These are phyloP conservation scores for Acrocephalus arundinaceus DNA, from an alignment of 2,113 vertebrate genomes.

Conservation along the genomic window DNA sequence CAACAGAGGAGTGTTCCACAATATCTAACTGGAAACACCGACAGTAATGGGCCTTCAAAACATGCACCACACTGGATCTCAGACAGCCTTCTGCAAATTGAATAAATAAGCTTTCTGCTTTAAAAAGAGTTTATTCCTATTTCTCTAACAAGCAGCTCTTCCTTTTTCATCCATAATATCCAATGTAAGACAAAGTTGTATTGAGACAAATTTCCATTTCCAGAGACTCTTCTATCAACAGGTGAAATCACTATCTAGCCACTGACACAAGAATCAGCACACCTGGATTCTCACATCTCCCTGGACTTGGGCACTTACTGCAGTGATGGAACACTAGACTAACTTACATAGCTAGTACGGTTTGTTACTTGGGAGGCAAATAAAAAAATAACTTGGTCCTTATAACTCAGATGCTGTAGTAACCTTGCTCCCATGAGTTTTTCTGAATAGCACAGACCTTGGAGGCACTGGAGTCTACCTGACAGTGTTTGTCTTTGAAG, in stretches of 20 bases:
- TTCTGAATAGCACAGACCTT: not conserved
- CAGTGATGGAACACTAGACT: not conserved
- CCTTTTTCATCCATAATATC: not conserved
- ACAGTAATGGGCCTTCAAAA: not conserved
- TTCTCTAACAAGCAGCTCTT: not conserved
- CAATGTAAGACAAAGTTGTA: not conserved
- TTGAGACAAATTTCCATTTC: not conserved
- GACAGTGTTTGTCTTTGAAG: not conserved
- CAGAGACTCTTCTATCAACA: not conserved
- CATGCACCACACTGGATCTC: not conserved
- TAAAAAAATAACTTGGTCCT: not conserved
- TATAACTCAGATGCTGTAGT: not conserved
- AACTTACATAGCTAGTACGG: not conserved
- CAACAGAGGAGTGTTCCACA: rapidly evolving
- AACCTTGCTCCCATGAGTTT: not conserved
- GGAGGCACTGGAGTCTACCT: not conserved
- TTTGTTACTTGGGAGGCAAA: not conserved
- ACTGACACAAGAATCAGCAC: not conserved
- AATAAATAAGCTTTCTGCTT: not conserved
- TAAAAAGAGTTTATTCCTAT: not conserved
- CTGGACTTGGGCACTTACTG: not conserved
- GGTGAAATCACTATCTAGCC: not conserved
- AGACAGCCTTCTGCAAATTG: not conserved
- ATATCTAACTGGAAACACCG: not conserved
- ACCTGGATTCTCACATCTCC: not conserved